Conservation (phyloP, 1,140 invertebrate genomes). For the Drosophila watanabei region DNA sequence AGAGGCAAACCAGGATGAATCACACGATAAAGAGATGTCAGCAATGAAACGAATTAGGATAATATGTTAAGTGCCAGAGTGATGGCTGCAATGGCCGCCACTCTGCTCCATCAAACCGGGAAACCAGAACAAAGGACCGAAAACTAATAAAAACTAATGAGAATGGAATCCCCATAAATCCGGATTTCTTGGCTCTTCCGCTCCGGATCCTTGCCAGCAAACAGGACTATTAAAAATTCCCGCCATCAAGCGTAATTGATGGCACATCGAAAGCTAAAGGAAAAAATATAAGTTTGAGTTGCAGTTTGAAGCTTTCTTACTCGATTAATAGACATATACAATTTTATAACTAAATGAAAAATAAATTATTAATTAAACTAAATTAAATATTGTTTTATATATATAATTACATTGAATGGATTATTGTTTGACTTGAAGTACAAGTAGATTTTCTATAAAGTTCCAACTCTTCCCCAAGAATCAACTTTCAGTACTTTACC, state of each 20-base stretch:
- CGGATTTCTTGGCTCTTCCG: constrained; percentile 32
- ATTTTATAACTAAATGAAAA: not conserved
- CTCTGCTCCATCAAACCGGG: constrained; percentile 6
- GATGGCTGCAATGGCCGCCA: constrained; percentile 28
- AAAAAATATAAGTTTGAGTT: not conserved
- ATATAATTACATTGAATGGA: not conserved
- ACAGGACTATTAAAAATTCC: constrained; percentile 45
- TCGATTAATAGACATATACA: not conserved
- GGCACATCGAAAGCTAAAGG: not conserved
- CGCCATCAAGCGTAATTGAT: constrained; percentile 37
- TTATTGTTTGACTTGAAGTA: not conserved
- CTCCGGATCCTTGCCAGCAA: constrained; percentile 8
- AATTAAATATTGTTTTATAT: not conserved
- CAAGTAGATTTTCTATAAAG: not conserved
- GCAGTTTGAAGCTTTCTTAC: not conserved
- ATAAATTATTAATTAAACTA: not conserved
- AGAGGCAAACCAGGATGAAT: constrained; percentile 61
- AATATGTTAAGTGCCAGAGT: constrained; percentile 65
- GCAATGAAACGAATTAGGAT: constrained; percentile 68
- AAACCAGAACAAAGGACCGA: constrained; percentile 30
- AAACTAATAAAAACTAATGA: constrained; percentile 49
- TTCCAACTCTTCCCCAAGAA: not conserved
- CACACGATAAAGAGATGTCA: constrained; percentile 68
- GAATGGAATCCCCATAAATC: constrained; percentile 48
- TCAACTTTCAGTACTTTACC: not conserved